Base-by-base conservation (phyloP, 2,888 invertebrate species). In the Leptogaster cylindrica region DNA sequence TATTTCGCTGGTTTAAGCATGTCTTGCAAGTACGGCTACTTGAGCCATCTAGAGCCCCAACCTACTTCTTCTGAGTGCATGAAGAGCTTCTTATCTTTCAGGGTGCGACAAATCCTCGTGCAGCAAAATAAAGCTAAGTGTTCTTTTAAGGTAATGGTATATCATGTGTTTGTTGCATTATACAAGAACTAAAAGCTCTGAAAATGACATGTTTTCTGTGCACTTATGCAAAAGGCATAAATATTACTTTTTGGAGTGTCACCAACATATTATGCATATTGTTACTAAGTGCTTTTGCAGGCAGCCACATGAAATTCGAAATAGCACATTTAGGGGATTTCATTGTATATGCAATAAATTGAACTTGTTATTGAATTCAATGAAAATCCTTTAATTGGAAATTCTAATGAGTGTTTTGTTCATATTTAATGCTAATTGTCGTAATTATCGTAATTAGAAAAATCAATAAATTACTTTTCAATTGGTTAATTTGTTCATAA, bases 221-320 rank as follows among this genome's bases (percentile, higher is more conserved):
- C 61, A 61, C 61, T 61, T 61, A n/a, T 44, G 3, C 28, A 61
- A n/a, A n/a, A 44, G 16, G 25, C 61, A 61, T 61, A 61, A 61
- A 61, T 61, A 61, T 44, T 61, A 41, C 61, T 61, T 61, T 58
- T 61, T 61, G 44, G 44, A 61, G 61, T 61, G 61, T 61, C 61
- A 61, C 61, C 61, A 61, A 44, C 61, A 44, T 44, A 61, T 44
- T 61, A 61, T 61, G 61, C 61, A 61, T 61, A 44, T 61, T 61
- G 44, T 61, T 61, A 41, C 44, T 41, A 61, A 61, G 61, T 61
- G 61, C 61, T 61, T 44, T 44, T n/a, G n/a, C n/a, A 44, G 41
- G 44, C 41, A 28, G 44, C 28, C 61, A 28, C 36, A 61, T 16
- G 12, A 44, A 44, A 44, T 44, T 61, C 28, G 27, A 39, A 58